Evolutionary conservation across 2,113 vertebrate genomes (phyloP).

Genomic region (Apodemus speciosus): DNA sequence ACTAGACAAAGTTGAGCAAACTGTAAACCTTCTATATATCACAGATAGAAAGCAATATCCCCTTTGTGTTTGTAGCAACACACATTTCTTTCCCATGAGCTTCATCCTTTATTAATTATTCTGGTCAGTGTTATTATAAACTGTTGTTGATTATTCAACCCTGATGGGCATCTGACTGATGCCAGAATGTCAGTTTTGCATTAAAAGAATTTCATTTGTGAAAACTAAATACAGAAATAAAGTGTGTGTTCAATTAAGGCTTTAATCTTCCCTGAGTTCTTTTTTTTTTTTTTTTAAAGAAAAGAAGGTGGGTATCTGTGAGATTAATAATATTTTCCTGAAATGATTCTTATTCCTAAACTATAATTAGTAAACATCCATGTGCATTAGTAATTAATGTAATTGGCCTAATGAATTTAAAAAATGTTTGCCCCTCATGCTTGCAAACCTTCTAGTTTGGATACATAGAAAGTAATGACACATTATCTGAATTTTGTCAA

Average conservation of each 20-base stretch:
- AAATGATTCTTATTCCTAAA: conserved; percentile 78
- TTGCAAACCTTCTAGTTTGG: conserved; percentile 70
- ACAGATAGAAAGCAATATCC: conserved; percentile 59
- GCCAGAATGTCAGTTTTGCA: conserved; percentile 85
- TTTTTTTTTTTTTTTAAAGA: conserved; percentile 74
- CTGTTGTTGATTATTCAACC: conserved; percentile 84
- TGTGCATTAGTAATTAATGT: conserved; percentile 83
- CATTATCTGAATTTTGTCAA: not conserved
- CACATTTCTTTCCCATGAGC: conserved; percentile 66
- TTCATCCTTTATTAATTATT: conserved; percentile 81
- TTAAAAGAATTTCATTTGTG: conserved; percentile 85
- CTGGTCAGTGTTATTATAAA: conserved; percentile 81
- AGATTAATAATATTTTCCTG: conserved; percentile 84
- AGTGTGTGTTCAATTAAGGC: conserved; percentile 87
- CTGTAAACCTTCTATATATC: not conserved
- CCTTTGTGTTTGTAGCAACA: conserved; percentile 34
- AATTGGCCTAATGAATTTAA: conserved; percentile 60
- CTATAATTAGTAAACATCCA: conserved; percentile 83
- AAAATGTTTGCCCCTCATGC: conserved; percentile 82
- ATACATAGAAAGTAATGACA: conserved; percentile 75
- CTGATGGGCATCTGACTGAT: conserved; percentile 83
- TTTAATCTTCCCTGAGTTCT: conserved; percentile 84
- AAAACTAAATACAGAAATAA: conserved; percentile 87
- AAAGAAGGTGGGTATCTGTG: conserved; percentile 76
- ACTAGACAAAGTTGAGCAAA: not conserved